A percentile compares a stretch with the other conserved stretches of the same genome.
Evolutionary conservation across 2,113 vertebrate genomes (phyloP).

Genomic region (Zosterops borbonicus): DNA sequence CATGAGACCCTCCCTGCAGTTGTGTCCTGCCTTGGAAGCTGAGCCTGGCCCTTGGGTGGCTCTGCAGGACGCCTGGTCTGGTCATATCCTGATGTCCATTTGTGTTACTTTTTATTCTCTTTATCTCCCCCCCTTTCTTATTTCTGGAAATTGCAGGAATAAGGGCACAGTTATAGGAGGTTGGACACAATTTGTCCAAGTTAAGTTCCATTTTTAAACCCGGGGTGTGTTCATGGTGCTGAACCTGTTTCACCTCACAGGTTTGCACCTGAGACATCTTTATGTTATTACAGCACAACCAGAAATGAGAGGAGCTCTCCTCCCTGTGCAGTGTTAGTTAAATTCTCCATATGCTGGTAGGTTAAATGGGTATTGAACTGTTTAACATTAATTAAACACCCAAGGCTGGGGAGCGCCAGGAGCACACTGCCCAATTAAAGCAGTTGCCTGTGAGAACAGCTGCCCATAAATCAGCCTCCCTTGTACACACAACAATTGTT

Average conservation of each 20-base stretch:
- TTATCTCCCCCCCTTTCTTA: not conserved
- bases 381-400: constrained; percentile 58
- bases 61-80: not conserved
- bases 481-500: constrained; percentile 26
- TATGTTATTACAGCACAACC: not conserved
- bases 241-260: fast-evolving
- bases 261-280: not conserved
- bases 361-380: constrained; percentile 39
- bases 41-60: too few relatives aligned
- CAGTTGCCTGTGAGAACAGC: constrained; percentile 13
- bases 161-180: not conserved
- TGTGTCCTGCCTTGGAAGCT: fast-evolving
- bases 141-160: not conserved
- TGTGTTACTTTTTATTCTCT: not conserved
- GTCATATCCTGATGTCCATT: fast-evolving
- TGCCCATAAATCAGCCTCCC: constrained; percentile 45
- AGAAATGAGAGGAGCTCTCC: not conserved
- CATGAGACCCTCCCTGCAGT: fast-evolving
- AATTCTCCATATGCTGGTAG: constrained; percentile 21
- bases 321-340: not conserved
- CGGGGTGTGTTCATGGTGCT: not conserved
- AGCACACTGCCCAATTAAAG: constrained; percentile 38
- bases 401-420: constrained; percentile 27
- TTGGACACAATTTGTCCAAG: not conserved
- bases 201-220: not conserved